A percentile compares a stretch with the other conserved stretches of the same genome.
phyloP scores from a whole-genome alignment of 2,113 vertebrate species.

The Micronisus gabar region DNA sequence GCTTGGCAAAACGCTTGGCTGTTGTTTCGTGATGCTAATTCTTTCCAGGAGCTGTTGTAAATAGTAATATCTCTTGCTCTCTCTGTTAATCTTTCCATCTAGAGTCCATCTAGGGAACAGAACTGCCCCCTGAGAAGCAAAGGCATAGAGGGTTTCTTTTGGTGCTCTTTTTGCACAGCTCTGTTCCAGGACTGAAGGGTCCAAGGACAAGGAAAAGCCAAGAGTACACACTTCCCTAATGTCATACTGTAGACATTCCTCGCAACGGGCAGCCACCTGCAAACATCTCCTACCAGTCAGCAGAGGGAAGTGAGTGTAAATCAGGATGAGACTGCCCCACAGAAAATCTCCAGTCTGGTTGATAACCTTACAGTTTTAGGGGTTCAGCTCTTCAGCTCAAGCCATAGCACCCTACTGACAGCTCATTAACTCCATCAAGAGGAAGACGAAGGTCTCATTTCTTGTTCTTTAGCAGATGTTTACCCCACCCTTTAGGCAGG shows the following conservation, averaged over 20 bases:
- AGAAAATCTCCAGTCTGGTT: background rate
- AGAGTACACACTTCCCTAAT: background rate
- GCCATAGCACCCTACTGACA: background rate
- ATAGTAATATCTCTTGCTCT: background rate
- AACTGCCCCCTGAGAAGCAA: background rate
- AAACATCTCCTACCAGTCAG: background rate
- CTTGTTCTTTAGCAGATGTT: background rate
- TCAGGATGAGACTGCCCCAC: background rate
- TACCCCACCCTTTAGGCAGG: background rate
- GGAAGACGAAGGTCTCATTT: background rate
- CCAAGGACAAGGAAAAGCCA: background rate
- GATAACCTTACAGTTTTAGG: background rate
- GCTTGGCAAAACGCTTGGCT: background rate
- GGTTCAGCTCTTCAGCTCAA: background rate
- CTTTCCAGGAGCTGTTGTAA: background rate
- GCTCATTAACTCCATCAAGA: background rate
- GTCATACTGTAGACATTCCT: background rate
- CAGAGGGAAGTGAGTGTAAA: background rate
- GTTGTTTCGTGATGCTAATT: background rate
- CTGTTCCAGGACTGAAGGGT: background rate
- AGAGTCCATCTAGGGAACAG: background rate
- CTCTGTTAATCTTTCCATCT: background rate
- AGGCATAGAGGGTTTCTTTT: background rate
- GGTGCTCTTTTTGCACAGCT: background rate
- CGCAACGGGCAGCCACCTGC: background rate